Evolutionary conservation across 53 echinoderm and acorn worm genomes (phyloP), one percentile per base, ranked within the genome.

Genomic region (Crossaster papposus): DNA sequence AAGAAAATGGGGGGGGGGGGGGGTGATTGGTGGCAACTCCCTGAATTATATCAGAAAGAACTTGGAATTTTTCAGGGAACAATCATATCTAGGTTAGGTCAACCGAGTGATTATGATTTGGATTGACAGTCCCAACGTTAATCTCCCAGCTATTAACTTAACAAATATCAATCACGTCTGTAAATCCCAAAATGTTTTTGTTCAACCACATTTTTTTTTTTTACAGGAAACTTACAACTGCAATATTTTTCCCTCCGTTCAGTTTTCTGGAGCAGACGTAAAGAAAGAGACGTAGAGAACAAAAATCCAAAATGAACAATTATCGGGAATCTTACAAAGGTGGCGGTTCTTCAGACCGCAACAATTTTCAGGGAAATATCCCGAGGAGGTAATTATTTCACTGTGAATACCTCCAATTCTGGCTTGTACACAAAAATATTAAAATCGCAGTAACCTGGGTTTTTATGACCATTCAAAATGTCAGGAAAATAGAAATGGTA

Each of bases 11-110:
- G 26, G 24, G 13, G n/a, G 37, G 3, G 20, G 34, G 44, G 34
- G 44, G 44, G 44, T 5, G 44, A 9, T 44, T 5, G 44, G 44
- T 44, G 44, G 44, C 44, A 78, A 30, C 30, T 36, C 50, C 50
- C 24, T 51, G 51, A 78, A 14, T 31, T 52, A 64, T 33, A 63
- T 63, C 34, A 36, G 17, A 58, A 29, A 68, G 23, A 26, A 68
- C 26, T 68, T 15, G 74, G 26, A 23, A 52, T 3, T 30, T 84
- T 14, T 10, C 17, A 28, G 20, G 72, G 35, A 72, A 84, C 84
- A 84, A 84, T 72, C 73, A 72, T 72, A 52, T 84, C 84, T 84
- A 65, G 84, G 84, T 51, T 84, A 84, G 84, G 84, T 84, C 84
- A 84, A 20, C 51, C 53, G 7, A 51, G 18, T 71, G 72, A 84